These are phyloP conservation scores for Macroglossus sobrinus DNA, from an alignment of 2,113 vertebrate species.

Conservation along the genomic window DNA sequence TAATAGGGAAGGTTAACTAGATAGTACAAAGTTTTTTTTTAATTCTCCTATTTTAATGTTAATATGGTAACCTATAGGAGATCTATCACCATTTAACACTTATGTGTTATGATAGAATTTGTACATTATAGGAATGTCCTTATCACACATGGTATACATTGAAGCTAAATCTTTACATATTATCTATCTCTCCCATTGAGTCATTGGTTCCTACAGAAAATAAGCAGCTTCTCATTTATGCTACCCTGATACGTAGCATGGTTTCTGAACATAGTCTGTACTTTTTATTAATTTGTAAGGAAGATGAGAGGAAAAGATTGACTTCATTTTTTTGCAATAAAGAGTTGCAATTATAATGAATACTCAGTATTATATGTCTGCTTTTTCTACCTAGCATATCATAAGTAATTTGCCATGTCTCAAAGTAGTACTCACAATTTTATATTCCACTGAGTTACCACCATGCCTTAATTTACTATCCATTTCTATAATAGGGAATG, in stretches of 20 bases:
- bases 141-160: background rate
- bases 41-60: background rate
- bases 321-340: slow-evolving; percentile 27
- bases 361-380: slow-evolving; percentile 25
- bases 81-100: background rate
- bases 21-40: background rate
- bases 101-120: background rate
- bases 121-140: background rate
- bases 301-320: background rate
- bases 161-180: background rate
- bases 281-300: background rate
- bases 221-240: background rate
- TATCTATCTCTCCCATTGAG: background rate
- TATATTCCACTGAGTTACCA: slow-evolving; percentile 19
- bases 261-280: background rate
- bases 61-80: background rate
- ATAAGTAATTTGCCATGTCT: slow-evolving; percentile 34
- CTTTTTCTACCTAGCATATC: background rate
- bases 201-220: background rate
- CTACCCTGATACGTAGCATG: background rate
- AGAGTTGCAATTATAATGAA: background rate
- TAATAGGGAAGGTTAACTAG: background rate
- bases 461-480: background rate
- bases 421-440: background rate
- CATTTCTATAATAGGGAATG: background rate